phyloP scores from a whole-genome alignment of 2,888 invertebrate genomes.

The Drosophila suboccidentalis region DNA sequence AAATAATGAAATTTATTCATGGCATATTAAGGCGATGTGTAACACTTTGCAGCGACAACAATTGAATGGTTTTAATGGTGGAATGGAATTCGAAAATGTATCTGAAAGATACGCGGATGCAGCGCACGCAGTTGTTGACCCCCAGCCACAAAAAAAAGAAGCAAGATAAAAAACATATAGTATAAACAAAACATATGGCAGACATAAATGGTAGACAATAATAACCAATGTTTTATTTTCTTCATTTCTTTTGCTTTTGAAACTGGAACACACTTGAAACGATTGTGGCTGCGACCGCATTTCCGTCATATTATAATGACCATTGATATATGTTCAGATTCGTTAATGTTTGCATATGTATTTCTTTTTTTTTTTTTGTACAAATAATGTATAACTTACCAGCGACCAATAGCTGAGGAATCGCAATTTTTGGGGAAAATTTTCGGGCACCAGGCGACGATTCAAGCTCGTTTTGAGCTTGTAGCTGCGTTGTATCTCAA shows the following conservation, averaged over 20 bases:
- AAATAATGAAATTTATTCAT: conserved; percentile 58
- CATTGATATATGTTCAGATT: conserved; percentile 26
- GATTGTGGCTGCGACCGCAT: conserved; percentile 49
- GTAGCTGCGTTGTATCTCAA: conserved; percentile 81
- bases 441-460: conserved; percentile 83
- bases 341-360: too few species aligned
- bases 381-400: conserved; percentile 86
- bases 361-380: neutral
- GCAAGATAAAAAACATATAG: conserved; percentile 12
- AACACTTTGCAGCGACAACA: conserved; percentile 61
- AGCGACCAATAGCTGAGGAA: conserved; percentile 87
- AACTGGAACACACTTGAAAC: conserved; percentile 67
- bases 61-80: conserved; percentile 47
- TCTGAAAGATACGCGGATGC: conserved; percentile 50
- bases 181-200: conserved; percentile 73
- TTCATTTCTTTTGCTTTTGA: conserved; percentile 8
- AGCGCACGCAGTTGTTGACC: conserved; percentile 65
- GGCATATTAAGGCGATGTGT: conserved; percentile 21
- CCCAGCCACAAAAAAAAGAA: conserved; percentile 21
- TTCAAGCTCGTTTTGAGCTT: conserved; percentile 75
- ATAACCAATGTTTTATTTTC: conserved; percentile 45
- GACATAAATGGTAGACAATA: conserved; percentile 67
- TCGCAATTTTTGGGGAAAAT: conserved; percentile 84
- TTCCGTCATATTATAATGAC: conserved; percentile 66
- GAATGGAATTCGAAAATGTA: conserved; percentile 37